Conservation (phyloP, 2,888 invertebrate species). For the Scaptomyza flava region DNA sequence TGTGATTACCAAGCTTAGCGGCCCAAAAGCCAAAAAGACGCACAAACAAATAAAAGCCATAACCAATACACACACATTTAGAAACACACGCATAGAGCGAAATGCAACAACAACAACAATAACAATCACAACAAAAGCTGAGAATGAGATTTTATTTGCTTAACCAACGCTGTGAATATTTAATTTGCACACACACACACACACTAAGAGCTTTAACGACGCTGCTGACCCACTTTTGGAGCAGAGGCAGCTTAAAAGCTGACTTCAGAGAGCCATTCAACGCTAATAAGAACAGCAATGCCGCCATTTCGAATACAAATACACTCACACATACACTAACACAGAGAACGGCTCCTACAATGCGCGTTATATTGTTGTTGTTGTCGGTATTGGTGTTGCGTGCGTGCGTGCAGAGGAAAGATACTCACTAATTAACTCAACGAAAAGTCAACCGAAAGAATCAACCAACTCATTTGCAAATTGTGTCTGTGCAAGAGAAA, state of each 20-base stretch:
- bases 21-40: conserved; percentile 44
- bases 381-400: conserved; percentile 39
- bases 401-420: conserved; percentile 76
- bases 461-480: conserved; percentile 73
- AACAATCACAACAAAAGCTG: conserved; percentile 57
- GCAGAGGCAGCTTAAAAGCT: conserved; percentile 68
- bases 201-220: conserved; percentile 65
- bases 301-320: conserved; percentile 70
- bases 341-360: conserved; percentile 46
- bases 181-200: conserved; percentile 71
- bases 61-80: conserved; percentile 2
- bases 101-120: conserved; percentile 57
- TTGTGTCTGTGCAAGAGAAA: conserved; percentile 52
- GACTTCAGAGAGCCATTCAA: conserved; percentile 54
- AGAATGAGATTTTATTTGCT: conserved; percentile 75
- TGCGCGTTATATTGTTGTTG: conserved; percentile 46
- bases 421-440: conserved; percentile 79
- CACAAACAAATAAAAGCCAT: conserved; percentile 47
- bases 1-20: conserved; percentile 41
- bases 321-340: conserved; percentile 42
- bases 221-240: conserved; percentile 71
- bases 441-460: conserved; percentile 70
- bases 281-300: conserved; percentile 71
- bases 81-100: conserved; percentile 43
- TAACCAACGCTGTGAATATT: conserved; percentile 77